Base-by-base conservation (phyloP, 2,797 vertebrate genomes). In the Apodemus agrarius region DNA sequence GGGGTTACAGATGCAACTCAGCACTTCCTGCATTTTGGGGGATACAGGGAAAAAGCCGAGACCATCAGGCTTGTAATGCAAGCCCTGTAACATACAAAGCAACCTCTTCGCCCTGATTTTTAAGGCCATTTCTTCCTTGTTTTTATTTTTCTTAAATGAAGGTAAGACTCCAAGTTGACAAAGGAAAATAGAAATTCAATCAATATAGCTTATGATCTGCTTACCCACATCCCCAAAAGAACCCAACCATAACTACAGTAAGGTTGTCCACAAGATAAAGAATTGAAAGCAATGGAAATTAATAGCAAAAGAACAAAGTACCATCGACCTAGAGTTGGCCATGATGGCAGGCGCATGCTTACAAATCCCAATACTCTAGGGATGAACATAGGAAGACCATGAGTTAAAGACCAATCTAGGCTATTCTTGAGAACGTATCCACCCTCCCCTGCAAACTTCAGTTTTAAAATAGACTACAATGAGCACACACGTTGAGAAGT, bases 261-360 rank as follows among this genome's bases (percentile, higher is more conserved):
- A 94, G 75, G 65, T 90, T 97, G 74, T 96, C 96, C 72, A 88
- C 79, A 3, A 78, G 83, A 89, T 80, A 89, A 6, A 67, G 97
- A 97, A 96, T 78, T 85, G 80, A 93, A 97, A 93, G 91, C n/a
- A 95, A 97, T 95, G 21, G 19, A 98, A 93, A 21, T 37, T 37
- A 84, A 96, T 65, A 95, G 49, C n/a, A 88, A 24, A 31, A 97
- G 7, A 98, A 97, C 97, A 72, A 96, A 86, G 87, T 91, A 96
- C 9, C 65, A 93, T 37, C 61, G 7, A 81, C 37, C 29, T 46
- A 69, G 12, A 57, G 34, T 8, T 67, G 34, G 34, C 16, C 34
- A 52, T 80, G 34, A 63, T 40, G 17, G n/a, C 10, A 40, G 16
- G 34, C 6, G 34, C 6, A 4, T 21, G 10, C 26, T 29, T 61